Evolutionary conservation across 2,113 vertebrate genomes (phyloP).

Genomic region (Amphilophus citrinellus): DNA sequence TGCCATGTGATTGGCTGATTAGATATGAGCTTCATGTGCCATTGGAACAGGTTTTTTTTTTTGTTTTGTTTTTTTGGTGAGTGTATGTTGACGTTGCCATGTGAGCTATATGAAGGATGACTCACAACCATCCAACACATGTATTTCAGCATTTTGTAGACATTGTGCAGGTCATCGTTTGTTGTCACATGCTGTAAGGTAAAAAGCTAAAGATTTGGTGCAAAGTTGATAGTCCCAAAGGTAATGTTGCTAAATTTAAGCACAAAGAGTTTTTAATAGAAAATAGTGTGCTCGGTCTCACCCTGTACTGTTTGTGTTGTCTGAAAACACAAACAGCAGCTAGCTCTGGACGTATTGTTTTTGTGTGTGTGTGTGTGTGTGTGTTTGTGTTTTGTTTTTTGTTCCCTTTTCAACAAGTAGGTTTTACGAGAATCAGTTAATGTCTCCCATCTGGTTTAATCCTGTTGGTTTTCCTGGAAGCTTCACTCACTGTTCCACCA

Average conservation of each 20-base stretch:
- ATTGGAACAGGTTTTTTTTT: neutral
- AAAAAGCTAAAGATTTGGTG: neutral
- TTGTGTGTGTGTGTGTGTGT: neutral
- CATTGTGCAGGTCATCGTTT: neutral
- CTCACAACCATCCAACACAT: neutral
- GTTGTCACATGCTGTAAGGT: neutral
- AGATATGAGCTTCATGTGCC: neutral
- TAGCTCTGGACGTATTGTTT: constrained; percentile 10
- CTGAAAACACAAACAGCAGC: constrained; percentile 13
- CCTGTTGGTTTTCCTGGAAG: constrained; percentile 71
- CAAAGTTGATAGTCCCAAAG: neutral
- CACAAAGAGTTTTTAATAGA: neutral
- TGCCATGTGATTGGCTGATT: neutral
- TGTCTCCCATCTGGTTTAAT: constrained; percentile 71
- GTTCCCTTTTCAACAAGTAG: constrained; percentile 31
- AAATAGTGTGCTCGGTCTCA: neutral
- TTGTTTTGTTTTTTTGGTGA: neutral
- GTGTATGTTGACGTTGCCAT: neutral
- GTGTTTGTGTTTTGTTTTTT: constrained; percentile 24
- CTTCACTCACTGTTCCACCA: constrained; percentile 64
- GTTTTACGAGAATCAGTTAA: constrained; percentile 74
- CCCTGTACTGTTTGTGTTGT: neutral
- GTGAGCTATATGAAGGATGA: neutral
- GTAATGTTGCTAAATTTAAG: neutral
- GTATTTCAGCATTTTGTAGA: neutral